Base-by-base conservation (phyloP, 1,140 invertebrate species). In the Lycorma delicatula region DNA sequence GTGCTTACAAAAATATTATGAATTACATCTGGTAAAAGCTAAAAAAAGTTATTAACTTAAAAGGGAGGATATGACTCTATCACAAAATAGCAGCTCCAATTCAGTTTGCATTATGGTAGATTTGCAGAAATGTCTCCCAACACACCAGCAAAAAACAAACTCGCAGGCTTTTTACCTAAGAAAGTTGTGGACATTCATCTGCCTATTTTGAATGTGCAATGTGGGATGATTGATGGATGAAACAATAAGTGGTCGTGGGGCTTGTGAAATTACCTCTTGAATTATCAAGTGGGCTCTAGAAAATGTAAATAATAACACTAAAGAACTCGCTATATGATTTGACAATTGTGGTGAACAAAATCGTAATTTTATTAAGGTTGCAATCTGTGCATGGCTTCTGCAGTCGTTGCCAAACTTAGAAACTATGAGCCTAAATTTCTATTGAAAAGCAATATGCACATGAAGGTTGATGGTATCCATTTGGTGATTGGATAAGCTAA, bases 291-390 rank as follows among this genome's bases (percentile, higher is more conserved):
- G 57, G 51, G 57, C 57, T n/a, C 31, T 44, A 20, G 27, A 25
- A n/a, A 29, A 38, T 20, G 29, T 56, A 26, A 22, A 27, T 41
- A 48, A 55, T 25, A 20, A 44, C 22, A 54, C 28, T 26, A n/a
- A n/a, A 47, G 51, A 23, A 55, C 22, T 44, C 23, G 44, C 38
- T 25, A 22, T 56, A 36, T 59, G 57, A 20, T 55, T 29, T 18
- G 51, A 56, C 51, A 59, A 59, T 34, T 59, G 57, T 26, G 36
- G 31, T 23, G 51, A 29, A 18, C 57, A 59, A 59, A 59, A 59
- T 59, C 23, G 57, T 27, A 59, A 59, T 38, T 16, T 46, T 36
- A 47, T 55, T 20, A 22, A 57, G 36, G 28, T 59, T 46, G 23
- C 28, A 41, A 18, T 36, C n/a, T 59, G 56, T 44, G 28, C 26